Base-by-base conservation (phyloP, 2,888 invertebrate genomes). In the Strigamia maritima region DNA sequence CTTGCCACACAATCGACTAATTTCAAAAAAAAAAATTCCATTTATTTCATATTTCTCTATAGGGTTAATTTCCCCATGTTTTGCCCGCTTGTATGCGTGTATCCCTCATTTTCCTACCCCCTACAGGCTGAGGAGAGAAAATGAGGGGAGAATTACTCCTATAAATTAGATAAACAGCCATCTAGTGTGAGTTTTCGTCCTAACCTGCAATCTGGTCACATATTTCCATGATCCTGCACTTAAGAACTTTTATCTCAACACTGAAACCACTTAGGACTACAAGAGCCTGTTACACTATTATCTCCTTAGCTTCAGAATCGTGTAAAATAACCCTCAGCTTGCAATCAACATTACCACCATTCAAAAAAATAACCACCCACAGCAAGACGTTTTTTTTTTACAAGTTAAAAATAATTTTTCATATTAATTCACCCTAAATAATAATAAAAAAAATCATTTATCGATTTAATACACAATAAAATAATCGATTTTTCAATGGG, bases 151-250 rank as follows among this genome's bases (percentile, higher is more conserved):
- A 54, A 54, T 54, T 54, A 54, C 54, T 19, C 54, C 54, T 54
- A 54, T 54, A 54, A 54, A 54, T 54, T 54, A 54, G 54, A 54
- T 54, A 54, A 54, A 54, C 54, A 54, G 54, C 54, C 54, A 54
- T 54, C 54, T 54, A 54, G 54, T 54, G 54, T 54, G 54, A 54
- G 54, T 54, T 54, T 54, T 54, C 54, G 54, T 54, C 54, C 54
- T 54, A 54, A 54, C 54, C 54, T 54, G 54, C 54, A 54, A 54
- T 54, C 54, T 54, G 54, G 54, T 19, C 54, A 54, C 54, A 54
- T 44, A 44, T 54, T 54, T 54, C 54, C 54, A 54, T 54, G 54
- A 54, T 54, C 54, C 54, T 54, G 54, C 54, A 54, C 54, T 54
- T 54, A 54, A 54, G 54, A 54, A 54, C 54, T 54, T 54, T 54